Conservation (phyloP, 1,140 invertebrate species). For the Epicauta chinensis region DNA sequence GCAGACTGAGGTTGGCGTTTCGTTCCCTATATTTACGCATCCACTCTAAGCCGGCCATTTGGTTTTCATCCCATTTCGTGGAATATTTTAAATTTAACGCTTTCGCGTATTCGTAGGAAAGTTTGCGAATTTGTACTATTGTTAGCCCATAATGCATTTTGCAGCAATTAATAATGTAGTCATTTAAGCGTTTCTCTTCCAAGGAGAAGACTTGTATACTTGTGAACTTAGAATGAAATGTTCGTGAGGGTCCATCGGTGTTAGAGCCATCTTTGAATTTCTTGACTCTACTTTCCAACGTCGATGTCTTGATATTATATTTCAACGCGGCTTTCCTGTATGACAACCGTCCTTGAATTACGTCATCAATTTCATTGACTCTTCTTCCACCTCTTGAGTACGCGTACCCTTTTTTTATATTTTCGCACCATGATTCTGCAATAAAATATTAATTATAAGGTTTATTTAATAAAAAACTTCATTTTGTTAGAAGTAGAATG, state of each 20-base stretch:
- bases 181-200: conserved; percentile 11
- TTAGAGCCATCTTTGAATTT: conserved; percentile 6
- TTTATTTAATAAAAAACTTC: too few relatives aligned
- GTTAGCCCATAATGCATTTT: conserved; percentile 23
- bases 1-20: conserved; percentile 6
- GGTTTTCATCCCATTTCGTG: conserved; percentile 10
- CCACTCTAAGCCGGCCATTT: conserved; percentile 19
- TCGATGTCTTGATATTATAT: conserved; percentile 10
- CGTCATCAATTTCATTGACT: conserved; percentile 13
- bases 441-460: too few relatives aligned
- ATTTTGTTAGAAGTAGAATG: too few relatives aligned
- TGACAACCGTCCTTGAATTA: conserved; percentile 8
- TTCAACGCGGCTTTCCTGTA: conserved; percentile 14
- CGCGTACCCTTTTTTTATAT: too few relatives aligned
- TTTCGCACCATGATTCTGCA: too few relatives aligned
- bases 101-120: conserved; percentile 16
- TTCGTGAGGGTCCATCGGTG: conserved; percentile 3
- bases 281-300: conserved; percentile 9
- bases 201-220: conserved; percentile 11
- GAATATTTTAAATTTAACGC: conserved; percentile 17
- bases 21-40: conserved; percentile 9
- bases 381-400: too few relatives aligned
- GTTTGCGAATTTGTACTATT: conserved; percentile 10
- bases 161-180: conserved; percentile 13
- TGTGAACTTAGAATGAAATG: conserved; percentile 14